Evolutionary conservation across 2,113 vertebrate genomes (phyloP), one percentile per base, ranked within the genome.

Genomic region (Megatriorchis doriae): DNA sequence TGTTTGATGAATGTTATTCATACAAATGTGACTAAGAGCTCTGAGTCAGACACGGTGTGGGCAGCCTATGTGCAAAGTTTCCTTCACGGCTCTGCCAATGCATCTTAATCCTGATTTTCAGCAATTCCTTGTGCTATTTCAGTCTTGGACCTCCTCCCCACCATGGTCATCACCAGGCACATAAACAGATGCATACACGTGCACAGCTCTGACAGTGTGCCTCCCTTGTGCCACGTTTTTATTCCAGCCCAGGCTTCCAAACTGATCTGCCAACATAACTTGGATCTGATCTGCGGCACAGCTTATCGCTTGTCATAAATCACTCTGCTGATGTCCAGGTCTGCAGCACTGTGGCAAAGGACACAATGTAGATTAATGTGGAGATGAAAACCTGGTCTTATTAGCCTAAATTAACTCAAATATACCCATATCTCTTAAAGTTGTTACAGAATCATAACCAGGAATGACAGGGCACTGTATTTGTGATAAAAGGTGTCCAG

Each of bases 281-380:
- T 14, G 2, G 43, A 58, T 58, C 53, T 81, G 47, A 53, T 73
- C 34, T 74, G 71, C 48, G 65, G 65, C 65, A 50, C 36, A 58
- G 45, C 23, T 88, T 82, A 61, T 74, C 4, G 1, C 73, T 88
- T 61, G 11, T 70, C 43, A n/a, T 84, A 86, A 84, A 88, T 86
- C 72, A 50, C n/a, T 70, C 38, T 55, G 50, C 29, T 81, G 59
- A 21, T 4, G 1, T 73, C 42, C 42, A 38, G 12, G 9, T 71
- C 50, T 63, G 38, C 52, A 55, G 29, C 42, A 21, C 29, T n/a
- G 13, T 86, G 59, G 63, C 63, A 92, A 36, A 56, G n/a, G 23
- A 59, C n/a, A 55, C 65, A 63, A 25, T 0, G 0, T 19, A 59
- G 42, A 50, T 88, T 53, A 73, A 72, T 0, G 0, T 34, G 38